Evolutionary conservation across 2,888 invertebrate genomes (phyloP), one percentile per base, ranked within the genome.

Genomic region (Limnephilus rhombicus): DNA sequence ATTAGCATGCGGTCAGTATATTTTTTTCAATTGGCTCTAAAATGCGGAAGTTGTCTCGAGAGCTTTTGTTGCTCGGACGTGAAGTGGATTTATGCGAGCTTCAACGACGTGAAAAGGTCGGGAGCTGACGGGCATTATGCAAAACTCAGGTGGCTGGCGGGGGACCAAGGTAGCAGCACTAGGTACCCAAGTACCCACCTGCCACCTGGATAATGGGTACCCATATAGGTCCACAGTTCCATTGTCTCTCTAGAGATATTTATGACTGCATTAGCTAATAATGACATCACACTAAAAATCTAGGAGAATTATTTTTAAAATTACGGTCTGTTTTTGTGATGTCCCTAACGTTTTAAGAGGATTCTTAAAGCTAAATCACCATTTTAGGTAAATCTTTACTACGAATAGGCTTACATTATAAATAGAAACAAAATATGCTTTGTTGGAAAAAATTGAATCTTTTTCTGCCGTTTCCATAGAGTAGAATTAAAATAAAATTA

Each of bases 121-220:
- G 90, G 34, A 90, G 90, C 53, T 29, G 53, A 80, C 80, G 45
- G 88, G 87, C 49, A 91, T 91, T 91, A 91, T 81, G 81, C 82
- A 80, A 91, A 91, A 18, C 68, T 91, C 31, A 68, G 53, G 90
- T 85, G 90, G 85, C 49, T 83, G 9, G 29, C 49, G 31, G 68
- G 24, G 37, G 41, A 45, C 49, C 86, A n/a, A 24, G 24, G 68
- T 68, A 68, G 68, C 68, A 24, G 68, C 9, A 34, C 18, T 31
- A 34, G 15, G 31, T 13, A 34, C 15, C 15, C 82, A 18, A 13
- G 31, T 13, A 34, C 31, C 15, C 82, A 18, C 34, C 68, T 68
- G 68, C 68, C 68, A 68, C 34, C 82, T 34, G 82, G 82, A 15
- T 29, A 82, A 34, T 85, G 85, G 85, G 24, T 34, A 85, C 34